Conservation (phyloP, 2,113 vertebrate species). For the Regulus satrapa region DNA sequence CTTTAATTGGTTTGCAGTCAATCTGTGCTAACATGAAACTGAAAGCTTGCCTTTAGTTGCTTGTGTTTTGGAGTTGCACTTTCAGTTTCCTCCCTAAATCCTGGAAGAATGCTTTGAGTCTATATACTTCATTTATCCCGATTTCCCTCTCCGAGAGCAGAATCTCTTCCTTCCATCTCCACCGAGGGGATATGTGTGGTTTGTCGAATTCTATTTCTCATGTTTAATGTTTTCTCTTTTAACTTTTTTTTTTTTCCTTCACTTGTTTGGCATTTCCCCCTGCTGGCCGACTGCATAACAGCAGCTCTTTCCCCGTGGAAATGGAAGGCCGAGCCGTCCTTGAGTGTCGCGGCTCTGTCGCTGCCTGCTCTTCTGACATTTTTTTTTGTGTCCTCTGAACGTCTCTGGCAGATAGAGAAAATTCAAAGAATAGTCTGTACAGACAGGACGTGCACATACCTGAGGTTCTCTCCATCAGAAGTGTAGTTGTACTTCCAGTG, state of each 20-base stretch:
- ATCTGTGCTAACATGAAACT: background rate
- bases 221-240: background rate
- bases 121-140: background rate
- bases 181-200: background rate
- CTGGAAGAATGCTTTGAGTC: background rate
- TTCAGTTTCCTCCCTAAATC: background rate
- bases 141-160: background rate
- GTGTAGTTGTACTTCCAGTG: background rate
- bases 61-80: background rate
- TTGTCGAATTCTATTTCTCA: background rate
- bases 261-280: slow-evolving; percentile 55
- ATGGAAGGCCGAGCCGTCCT: background rate
- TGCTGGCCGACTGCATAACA: slow-evolving; percentile 7
- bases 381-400: background rate
- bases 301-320: background rate
- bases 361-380: background rate
- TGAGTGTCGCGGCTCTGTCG: background rate
- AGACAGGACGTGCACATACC: background rate
- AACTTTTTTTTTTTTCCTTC: background rate
- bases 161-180: background rate
- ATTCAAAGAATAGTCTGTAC: background rate
- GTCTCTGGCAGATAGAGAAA: background rate
- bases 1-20: background rate
- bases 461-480: background rate
- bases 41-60: background rate